phyloP scores from a whole-genome alignment of 2,797 vertebrate species.

The Coccyzus lansbergi region DNA sequence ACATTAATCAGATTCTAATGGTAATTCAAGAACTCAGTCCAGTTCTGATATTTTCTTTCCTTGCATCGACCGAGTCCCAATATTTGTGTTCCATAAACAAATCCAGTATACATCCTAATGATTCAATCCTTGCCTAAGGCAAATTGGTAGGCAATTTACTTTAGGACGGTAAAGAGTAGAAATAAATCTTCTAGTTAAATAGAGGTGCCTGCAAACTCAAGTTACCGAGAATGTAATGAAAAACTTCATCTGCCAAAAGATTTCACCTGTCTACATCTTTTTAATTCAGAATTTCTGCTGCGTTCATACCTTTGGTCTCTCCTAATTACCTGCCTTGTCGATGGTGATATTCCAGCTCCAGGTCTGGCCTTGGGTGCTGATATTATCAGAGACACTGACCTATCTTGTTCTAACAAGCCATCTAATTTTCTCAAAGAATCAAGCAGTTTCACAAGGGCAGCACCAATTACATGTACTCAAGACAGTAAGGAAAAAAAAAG shows the following conservation, averaged over 20 bases:
- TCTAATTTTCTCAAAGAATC: constrained; percentile 10
- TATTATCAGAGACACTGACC: background rate
- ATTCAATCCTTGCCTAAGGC: background rate
- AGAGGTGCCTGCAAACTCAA: background rate
- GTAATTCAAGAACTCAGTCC: background rate
- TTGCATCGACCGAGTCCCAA: background rate
- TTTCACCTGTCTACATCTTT: background rate
- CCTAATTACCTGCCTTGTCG: background rate
- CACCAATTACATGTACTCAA: background rate
- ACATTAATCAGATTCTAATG: background rate
- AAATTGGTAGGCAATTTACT: background rate
- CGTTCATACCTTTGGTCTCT: background rate
- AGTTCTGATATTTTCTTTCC: background rate
- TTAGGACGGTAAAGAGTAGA: background rate
- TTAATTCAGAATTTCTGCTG: background rate
- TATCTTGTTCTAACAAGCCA: background rate
- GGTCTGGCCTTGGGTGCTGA: background rate
- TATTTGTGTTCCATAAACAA: background rate
- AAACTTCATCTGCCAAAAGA: background rate
- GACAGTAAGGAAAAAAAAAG: background rate
- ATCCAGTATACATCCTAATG: background rate
- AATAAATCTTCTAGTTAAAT: background rate
- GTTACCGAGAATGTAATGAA: background rate
- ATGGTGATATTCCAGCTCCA: background rate
- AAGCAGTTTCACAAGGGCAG: background rate